Conservation (phyloP, 2,113 vertebrate genomes). For the Campylomormyrus tamandua region DNA sequence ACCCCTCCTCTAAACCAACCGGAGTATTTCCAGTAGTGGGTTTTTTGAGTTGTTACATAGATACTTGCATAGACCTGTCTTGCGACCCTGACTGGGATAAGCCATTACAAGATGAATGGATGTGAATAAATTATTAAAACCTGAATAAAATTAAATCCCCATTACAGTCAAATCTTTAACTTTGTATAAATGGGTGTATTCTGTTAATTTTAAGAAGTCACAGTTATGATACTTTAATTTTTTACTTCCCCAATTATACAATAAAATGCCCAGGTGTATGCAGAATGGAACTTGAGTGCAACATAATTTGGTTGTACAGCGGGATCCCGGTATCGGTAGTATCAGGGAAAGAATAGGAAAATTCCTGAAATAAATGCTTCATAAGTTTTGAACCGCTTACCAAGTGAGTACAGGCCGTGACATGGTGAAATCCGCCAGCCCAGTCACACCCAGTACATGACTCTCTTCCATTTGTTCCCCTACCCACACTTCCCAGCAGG, state of each 20-base stretch:
- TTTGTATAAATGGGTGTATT: not conserved
- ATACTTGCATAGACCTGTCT: not conserved
- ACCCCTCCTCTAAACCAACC: not conserved
- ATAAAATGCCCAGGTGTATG: not conserved
- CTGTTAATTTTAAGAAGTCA: not conserved
- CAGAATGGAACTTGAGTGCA: not conserved
- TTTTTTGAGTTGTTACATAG: not conserved
- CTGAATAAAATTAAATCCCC: not conserved
- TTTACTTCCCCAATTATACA: not conserved
- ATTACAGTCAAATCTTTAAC: not conserved
- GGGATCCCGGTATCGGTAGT: not conserved
- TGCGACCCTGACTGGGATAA: not conserved
- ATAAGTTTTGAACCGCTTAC: not conserved
- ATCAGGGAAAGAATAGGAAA: not conserved
- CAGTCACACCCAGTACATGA: not conserved
- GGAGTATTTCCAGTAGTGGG: not conserved
- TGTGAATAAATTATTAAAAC: not conserved
- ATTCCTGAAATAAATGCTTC: not conserved
- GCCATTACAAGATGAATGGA: not conserved
- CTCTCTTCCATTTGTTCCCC: not conserved
- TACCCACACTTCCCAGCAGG: not conserved
- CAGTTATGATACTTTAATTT: not conserved
- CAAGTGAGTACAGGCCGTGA: not conserved
- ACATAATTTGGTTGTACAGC: not conserved
- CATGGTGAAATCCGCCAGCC: not conserved